A percentile compares a stretch with the other conserved stretches of the same genome.
Conservation (phyloP, 2,113 vertebrate genomes). For the Lasiurus borealis region DNA sequence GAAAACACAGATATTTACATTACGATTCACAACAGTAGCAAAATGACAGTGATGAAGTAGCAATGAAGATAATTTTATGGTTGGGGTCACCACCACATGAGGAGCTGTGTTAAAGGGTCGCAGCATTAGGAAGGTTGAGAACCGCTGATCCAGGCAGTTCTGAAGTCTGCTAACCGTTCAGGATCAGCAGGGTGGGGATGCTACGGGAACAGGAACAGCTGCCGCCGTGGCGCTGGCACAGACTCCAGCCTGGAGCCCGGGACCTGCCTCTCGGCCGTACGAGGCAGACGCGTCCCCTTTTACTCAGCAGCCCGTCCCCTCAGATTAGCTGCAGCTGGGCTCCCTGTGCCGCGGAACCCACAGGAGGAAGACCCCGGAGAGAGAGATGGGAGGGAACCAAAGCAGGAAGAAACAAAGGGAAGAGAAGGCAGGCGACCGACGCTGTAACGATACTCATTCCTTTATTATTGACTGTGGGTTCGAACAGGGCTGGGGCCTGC, state of each 20-base stretch:
- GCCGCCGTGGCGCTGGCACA: background rate
- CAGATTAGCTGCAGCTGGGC: background rate
- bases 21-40: too few species aligned
- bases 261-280: background rate
- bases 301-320: background rate
- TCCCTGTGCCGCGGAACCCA: background rate
- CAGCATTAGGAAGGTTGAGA: too few species aligned
- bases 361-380: background rate
- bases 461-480: constrained; percentile 86
- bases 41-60: too few species aligned
- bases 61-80: too few species aligned
- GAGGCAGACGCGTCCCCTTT: background rate
- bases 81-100: too few species aligned
- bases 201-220: background rate
- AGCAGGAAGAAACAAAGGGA: constrained; percentile 5
- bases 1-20: too few species aligned
- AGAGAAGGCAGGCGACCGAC: constrained; percentile 54
- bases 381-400: background rate
- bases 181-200: background rate
- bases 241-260: background rate
- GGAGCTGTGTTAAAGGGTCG: too few species aligned
- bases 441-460: constrained; percentile 84
- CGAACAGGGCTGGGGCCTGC: constrained; percentile 67
- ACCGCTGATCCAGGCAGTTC: background rate
- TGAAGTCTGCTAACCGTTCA: background rate